These are phyloP conservation scores for Apeira syringaria DNA, from an alignment of 2,888 invertebrate genomes.

Conservation along the genomic window DNA sequence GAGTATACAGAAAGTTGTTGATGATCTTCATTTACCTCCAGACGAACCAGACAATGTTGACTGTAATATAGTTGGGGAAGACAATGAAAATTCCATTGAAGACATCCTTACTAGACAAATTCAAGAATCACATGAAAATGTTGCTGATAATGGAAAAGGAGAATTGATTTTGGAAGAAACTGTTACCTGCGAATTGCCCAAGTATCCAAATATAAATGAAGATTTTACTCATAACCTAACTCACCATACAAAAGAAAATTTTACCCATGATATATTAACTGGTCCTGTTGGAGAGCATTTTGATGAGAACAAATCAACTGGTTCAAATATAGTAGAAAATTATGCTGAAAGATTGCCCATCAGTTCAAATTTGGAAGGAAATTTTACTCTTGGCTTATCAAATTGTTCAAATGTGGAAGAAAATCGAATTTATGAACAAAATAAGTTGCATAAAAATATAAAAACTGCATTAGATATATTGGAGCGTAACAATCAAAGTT, in stretches of 20 bases:
- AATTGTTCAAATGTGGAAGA: constrained; percentile 1
- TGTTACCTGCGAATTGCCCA: not conserved
- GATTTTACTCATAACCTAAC: not conserved
- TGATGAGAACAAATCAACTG: not conserved
- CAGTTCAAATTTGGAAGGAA: not conserved
- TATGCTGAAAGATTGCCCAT: not conserved
- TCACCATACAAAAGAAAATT: constrained; percentile 1
- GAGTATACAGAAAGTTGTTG: constrained; percentile 6
- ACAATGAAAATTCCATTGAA: not conserved
- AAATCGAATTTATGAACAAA: not conserved
- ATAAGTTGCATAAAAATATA: constrained; percentile 22
- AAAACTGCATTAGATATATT: constrained; percentile 33
- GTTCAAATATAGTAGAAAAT: constrained; percentile 2
- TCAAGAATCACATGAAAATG: not conserved
- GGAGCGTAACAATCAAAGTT: constrained; percentile 27
- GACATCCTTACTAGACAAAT: not conserved
- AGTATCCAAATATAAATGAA: not conserved
- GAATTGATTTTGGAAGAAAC: constrained; percentile 2
- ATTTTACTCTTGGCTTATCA: not conserved
- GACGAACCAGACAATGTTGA: not conserved
- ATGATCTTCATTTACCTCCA: constrained; percentile 16
- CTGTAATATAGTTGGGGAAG: not conserved
- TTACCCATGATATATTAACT: not conserved
- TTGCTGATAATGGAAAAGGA: not conserved
- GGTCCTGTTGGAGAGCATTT: not conserved